Evolutionary conservation across 35 echinoderm and acorn worm genomes (phyloP), one percentile per base, ranked within the genome.

Genomic region (Apostichopus japonicus): DNA sequence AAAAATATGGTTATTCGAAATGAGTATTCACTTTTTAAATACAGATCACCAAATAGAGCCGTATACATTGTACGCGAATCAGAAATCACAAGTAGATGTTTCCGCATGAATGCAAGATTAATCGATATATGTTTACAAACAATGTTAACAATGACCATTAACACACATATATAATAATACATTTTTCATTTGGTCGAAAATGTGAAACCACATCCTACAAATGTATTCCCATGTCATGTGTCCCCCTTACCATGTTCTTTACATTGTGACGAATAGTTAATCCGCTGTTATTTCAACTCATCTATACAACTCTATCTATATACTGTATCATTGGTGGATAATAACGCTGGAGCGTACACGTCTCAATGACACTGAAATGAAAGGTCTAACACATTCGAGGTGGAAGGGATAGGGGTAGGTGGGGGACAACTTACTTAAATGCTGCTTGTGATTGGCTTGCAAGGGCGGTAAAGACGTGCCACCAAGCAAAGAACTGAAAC

Each of bases 401-500:
- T 78, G 3, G 6, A 33, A 78, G 10, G 9, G 51, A 78, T 44
- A 44, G 33, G 33, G 33, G 33, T 4, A 44, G 33, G 33, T 44
- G 33, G 6, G 11, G 24, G 16, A 15, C 4, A 16, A 83, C 79
- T 83, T 83, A 83, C 79, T 83, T 83, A 55, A 83, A 83, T 6
- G 79, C 79, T 54, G 79, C 79, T 58, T 87, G 86, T 65, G 56
- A 62, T 87, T 19, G 23, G 23, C 86, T 87, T 7, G 86, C 86
- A 8, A 87, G 24, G 0, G 86, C 86, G 6, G 86, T 87, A 23
- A 87, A 71, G 54, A 87, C 63, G 51, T 87, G 86, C 86, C 86
- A 87, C 86, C 86, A 87, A 23, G 86, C 86, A 87, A 67, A 57
- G 11, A 87, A 87, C 56, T 87, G 86, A 58, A 87, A 87, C 7